A percentile compares a stretch with the other conserved stretches of the same genome.
These are phyloP conservation scores for Acromyrmex charruanus DNA, from an alignment of 1,140 invertebrate species.

Conservation along the genomic window DNA sequence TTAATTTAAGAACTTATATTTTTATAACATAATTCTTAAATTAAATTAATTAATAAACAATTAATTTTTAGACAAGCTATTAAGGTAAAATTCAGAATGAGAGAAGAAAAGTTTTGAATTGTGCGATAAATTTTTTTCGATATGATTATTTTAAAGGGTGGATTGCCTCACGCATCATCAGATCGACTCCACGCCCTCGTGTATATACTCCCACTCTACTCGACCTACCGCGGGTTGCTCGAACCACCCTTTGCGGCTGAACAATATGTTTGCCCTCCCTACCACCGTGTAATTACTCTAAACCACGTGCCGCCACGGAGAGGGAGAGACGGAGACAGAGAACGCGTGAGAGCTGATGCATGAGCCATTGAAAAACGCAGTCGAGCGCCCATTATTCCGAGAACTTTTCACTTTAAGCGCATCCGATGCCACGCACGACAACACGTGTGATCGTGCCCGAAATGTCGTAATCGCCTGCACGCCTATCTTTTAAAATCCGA, in stretches of 20 bases:
- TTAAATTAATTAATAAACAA: neutral
- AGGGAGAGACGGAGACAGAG: conserved; percentile 22
- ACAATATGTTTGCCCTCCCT: conserved; percentile 80
- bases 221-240: conserved; percentile 68
- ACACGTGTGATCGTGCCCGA: conserved; percentile 5
- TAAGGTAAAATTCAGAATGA: neutral
- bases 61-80: neutral
- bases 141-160: conserved; percentile 59
- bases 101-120: conserved; percentile 18
- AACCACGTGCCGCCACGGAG: conserved; percentile 77
- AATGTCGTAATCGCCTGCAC: neutral
- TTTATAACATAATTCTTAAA: neutral
- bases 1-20: neutral
- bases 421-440: conserved; percentile 36
- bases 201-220: conserved; percentile 63
- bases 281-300: conserved; percentile 80
- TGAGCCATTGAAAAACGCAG: conserved; percentile 77
- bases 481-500: neutral
- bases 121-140: conserved; percentile 14
- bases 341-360: conserved; percentile 65
- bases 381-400: conserved; percentile 75
- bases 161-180: conserved; percentile 80
- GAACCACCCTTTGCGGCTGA: conserved; percentile 72
- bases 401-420: conserved; percentile 71
- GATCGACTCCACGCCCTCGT: conserved; percentile 79